Conservation (phyloP, 2,797 vertebrate genomes). For the Paguma larvata region DNA sequence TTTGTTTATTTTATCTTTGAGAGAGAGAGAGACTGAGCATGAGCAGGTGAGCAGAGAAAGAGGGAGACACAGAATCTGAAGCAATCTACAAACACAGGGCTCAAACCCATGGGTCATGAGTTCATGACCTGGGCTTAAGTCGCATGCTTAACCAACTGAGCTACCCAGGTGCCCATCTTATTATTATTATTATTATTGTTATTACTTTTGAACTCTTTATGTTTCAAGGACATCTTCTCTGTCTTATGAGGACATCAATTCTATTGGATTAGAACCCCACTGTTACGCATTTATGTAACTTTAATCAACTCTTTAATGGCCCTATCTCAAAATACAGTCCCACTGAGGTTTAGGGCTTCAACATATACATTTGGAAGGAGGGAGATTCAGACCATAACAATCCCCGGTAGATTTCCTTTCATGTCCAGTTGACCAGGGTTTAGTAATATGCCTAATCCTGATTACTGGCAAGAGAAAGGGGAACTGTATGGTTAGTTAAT, state of each 20-base stretch:
- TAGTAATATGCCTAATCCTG: neutral
- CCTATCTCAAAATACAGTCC: neutral
- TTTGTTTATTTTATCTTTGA: too few relatives aligned
- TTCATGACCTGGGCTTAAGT: too few relatives aligned
- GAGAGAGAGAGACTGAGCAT: too few relatives aligned
- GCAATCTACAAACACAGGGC: too few relatives aligned
- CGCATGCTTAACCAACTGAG: too few relatives aligned
- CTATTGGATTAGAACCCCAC: neutral
- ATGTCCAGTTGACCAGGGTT: neutral
- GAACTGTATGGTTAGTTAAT: neutral
- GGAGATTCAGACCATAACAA: neutral
- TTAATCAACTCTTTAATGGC: neutral
- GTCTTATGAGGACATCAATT: neutral
- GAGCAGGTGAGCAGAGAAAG: too few relatives aligned
- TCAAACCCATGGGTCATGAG: too few relatives aligned
- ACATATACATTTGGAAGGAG: neutral
- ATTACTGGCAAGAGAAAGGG: neutral
- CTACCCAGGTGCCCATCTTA: too few relatives aligned
- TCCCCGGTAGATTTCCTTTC: neutral
- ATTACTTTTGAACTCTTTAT: neutral
- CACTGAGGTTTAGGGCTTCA: neutral
- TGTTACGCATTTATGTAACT: neutral
- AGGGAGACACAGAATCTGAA: too few relatives aligned
- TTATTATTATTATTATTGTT: neutral
- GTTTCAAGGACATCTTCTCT: neutral